Evolutionary conservation across 2,113 vertebrate species (phyloP).

Genomic region (Paralichthys olivaceus): DNA sequence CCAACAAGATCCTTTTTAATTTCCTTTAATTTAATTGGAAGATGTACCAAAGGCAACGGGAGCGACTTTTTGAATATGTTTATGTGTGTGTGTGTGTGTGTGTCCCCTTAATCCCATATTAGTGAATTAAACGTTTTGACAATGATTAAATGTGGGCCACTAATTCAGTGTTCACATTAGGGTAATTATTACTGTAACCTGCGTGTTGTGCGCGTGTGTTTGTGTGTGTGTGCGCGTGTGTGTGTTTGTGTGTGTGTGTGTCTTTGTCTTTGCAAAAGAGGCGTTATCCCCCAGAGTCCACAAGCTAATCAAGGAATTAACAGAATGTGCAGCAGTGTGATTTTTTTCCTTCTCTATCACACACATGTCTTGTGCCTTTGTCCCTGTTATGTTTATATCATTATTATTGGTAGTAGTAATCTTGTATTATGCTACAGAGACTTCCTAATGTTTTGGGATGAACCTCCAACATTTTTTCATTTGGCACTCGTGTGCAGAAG

Average conservation of each 20-base stretch:
- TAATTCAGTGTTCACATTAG: constrained; percentile 57
- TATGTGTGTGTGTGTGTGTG: background rate
- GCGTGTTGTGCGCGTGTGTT: background rate
- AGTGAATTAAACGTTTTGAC: constrained; percentile 68
- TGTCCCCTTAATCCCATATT: constrained; percentile 36
- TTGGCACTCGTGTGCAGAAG: constrained; percentile 49
- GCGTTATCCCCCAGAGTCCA: constrained; percentile 42
- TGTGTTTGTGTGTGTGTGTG: constrained; percentile 3
- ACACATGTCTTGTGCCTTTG: constrained; percentile 17
- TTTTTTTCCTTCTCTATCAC: background rate
- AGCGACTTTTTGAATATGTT: background rate
- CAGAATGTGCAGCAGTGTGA: constrained; percentile 29
- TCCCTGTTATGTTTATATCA: background rate
- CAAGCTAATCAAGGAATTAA: constrained; percentile 66
- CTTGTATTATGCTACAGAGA: constrained; percentile 13
- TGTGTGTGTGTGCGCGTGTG: constrained; percentile 12
- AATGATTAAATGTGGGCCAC: constrained; percentile 67
- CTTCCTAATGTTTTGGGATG: constrained; percentile 45
- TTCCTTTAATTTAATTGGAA: constrained; percentile 45
- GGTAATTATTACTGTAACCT: constrained; percentile 66
- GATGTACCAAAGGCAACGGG: background rate
- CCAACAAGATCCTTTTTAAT: constrained; percentile 18
- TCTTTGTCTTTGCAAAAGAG: background rate
- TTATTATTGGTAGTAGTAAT: background rate
- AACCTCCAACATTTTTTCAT: constrained; percentile 29